Base-by-base conservation (phyloP, 2,113 vertebrate genomes). In the Ceyx melanurus region DNA sequence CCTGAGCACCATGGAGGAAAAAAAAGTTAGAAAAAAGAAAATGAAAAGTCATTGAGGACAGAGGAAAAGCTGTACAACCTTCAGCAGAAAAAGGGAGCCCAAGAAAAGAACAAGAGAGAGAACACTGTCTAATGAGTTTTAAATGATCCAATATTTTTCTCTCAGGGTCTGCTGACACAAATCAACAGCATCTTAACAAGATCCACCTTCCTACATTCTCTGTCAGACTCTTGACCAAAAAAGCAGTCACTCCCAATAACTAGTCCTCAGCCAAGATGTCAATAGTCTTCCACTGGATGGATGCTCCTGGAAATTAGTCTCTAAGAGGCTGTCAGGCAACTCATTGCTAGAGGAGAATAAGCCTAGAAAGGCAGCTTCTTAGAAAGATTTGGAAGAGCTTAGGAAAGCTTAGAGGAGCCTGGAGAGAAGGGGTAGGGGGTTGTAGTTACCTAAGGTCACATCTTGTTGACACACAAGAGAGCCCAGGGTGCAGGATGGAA, bases 251-350 rank as follows among this genome's bases (percentile, higher is more conserved):
- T 45, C 53, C 43, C 25, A 21, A 40, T 51, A 67, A 71, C 18
- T 90, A 15, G 13, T 42, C 40, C 13, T 85, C 0, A 5, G 58
- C 17, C 54, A 85, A 79, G 26, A 68, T 9, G 4, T 3, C 23
- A 50, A 2, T 31, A 46, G 13, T 26, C 7, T 83, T 73, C 9
- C 25, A 66, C 7, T 0, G 0, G 3, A 56, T 88, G 70, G 42
- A 50, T 78, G 28, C 25, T 86, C 15, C 46, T 37, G 8, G 57
- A 75, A 75, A 56, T 17, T 9, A 88, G 7, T 4, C 20, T 79
- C 19, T 21, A 29, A 88, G 57, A 53, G 16, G 13, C 25, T 54
- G n/a, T 23, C 5, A 67, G 31, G 16, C 10, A 11, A 29, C 15
- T 57, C 28, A n/a, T 5, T 78, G 16, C 11, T 50, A 13, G 68